A percentile compares a stretch with the other conserved stretches of the same genome.
phyloP scores from a whole-genome alignment of 2,113 vertebrate species.

The Lamprotornis superbus region DNA sequence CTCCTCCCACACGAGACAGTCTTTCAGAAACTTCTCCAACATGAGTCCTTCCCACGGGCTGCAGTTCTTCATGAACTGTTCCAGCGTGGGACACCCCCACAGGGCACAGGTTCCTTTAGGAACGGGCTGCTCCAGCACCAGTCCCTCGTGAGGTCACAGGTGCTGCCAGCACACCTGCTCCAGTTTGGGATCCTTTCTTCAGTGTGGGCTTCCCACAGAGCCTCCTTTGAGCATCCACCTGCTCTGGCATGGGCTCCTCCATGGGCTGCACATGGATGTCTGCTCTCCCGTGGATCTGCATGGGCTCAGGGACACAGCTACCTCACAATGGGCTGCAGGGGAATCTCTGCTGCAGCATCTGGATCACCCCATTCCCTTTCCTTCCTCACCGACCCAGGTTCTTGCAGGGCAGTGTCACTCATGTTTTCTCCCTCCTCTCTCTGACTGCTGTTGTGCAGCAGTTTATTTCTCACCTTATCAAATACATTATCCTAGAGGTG shows the following conservation, averaged over 20 bases:
- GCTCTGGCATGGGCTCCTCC: neutral
- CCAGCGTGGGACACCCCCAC: rapidly evolving
- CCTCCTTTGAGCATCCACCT: neutral
- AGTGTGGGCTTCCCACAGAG: neutral
- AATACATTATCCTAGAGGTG: neutral
- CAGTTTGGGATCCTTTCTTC: neutral
- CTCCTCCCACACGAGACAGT: neutral
- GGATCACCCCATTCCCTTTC: neutral
- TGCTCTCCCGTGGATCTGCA: neutral
- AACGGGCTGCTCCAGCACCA: neutral
- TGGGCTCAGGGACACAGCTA: neutral
- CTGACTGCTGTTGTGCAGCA: neutral
- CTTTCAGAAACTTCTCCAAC: neutral
- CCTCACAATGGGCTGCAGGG: neutral
- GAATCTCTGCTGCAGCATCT: neutral
- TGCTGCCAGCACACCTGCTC: neutral
- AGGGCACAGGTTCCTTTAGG: neutral
- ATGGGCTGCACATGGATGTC: neutral
- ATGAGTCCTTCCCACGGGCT: neutral
- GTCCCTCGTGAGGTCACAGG: neutral
- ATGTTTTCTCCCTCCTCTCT: neutral
- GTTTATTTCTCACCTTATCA: neutral
- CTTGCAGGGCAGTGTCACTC: neutral
- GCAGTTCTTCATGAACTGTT: neutral
- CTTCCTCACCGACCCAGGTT: neutral